Evolutionary conservation across 92 coral and sea anemone genomes (phyloP), one percentile per base, ranked within the genome.

Genomic region (Desmophyllum pertusum): DNA sequence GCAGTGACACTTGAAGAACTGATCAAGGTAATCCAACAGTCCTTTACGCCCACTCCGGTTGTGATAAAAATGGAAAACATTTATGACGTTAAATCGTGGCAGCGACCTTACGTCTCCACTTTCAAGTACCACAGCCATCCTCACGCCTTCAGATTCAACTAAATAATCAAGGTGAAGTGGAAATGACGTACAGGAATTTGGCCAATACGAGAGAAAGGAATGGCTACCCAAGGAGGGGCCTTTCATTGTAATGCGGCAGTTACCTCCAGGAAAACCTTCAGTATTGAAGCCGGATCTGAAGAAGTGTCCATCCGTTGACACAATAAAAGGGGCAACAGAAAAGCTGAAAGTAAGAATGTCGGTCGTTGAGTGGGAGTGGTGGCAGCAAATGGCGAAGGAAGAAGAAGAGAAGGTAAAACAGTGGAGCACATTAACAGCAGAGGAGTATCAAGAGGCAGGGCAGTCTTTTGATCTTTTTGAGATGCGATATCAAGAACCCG

Each of bases 101-200:
- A 81, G 15, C 75, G 82, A 19, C 88, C 90, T 17, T 79, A 86
- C 73, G 72, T 71, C 23, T 81, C 85, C 2, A 79, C 83, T 2
- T 73, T 90, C 2, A 63, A 86, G 42, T 78, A 83, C 70, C 93
- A 90, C 55, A 77, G 84, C 66, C 85, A 83, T 25, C 90, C 90
- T 27, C 93, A 78, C 36, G 83, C 93, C 1, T 90, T 90, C 55
- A 79, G 88, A 6, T 90, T 90, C 71, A 90, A 86, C 70, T 70
- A 17, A 90, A 90, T 37, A 67, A 69, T 40, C 39, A 36, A 6
- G 79, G 93, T 6, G 90, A 90, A 39, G 88, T 86, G 63, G 90
- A 89, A 41, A 84, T 89, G 89, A 59, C 73, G 6, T 89, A 86
- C 81, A 69, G 87, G n/a, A 81, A 82, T 62, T 81, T 90, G 87